These are phyloP conservation scores for Leptodirus hochenwartii DNA, from an alignment of 2,888 invertebrate genomes.

Conservation along the genomic window DNA sequence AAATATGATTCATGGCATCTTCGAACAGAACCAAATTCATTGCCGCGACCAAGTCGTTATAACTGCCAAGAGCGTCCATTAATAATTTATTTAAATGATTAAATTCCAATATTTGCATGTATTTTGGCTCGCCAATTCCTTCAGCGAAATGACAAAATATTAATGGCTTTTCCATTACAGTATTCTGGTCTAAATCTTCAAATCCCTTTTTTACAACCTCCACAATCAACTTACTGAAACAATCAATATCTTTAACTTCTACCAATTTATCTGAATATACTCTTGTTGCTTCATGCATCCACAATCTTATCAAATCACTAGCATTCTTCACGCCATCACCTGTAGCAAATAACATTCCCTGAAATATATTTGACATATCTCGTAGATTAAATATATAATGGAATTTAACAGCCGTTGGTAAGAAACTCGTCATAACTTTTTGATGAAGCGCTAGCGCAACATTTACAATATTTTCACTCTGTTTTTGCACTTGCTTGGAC, in stretches of 20 bases:
- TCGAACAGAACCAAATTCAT: conserved; percentile 92
- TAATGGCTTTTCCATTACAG: conserved; percentile 54
- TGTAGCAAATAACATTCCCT: conserved; percentile 72
- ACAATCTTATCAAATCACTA: conserved; percentile 59
- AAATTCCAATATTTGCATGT: conserved; percentile 62
- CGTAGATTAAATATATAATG: conserved; percentile 88
- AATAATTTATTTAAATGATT: conserved; percentile 49
- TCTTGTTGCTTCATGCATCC: conserved; percentile 78
- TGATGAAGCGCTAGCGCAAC: conserved; percentile 61
- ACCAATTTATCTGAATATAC: conserved; percentile 87
- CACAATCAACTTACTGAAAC: conserved; percentile 48
- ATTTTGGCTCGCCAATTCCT: conserved; percentile 82
- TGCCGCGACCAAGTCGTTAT: conserved; percentile 77
- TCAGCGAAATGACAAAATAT: conserved; percentile 86
- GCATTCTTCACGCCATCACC: conserved; percentile 52
- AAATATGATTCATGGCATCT: conserved; percentile 86
- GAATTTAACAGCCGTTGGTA: conserved; percentile 89
- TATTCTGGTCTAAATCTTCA: conserved; percentile 52
- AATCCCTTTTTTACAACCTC: conserved; percentile 68
- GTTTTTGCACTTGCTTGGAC: conserved; percentile 33
- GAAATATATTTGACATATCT: conserved; percentile 85
- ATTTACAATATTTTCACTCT: conserved; percentile 41
- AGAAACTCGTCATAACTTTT: conserved; percentile 54
- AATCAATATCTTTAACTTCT: conserved; percentile 56
- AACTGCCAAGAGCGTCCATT: conserved; percentile 53